Percentiles rank a stretch among this genome's conserved stretches.
phyloP scores from a whole-genome alignment of 1,140 invertebrate species.

The Heliconius eleuchia region DNA sequence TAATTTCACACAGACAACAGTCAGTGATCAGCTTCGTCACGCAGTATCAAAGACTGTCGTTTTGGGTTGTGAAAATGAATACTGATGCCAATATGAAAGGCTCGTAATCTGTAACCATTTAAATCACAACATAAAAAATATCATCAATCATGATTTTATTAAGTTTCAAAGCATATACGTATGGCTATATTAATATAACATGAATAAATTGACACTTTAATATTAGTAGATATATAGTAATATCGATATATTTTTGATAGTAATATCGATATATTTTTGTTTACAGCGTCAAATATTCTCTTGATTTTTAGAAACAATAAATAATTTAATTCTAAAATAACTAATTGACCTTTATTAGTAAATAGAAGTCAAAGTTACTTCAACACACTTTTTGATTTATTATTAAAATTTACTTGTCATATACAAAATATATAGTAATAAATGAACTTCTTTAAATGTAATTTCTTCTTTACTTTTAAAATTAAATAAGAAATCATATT shows the following conservation, averaged over 20 bases:
- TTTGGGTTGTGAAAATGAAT: neutral
- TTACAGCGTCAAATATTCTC: too few species aligned
- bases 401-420: too few species aligned
- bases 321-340: too few species aligned
- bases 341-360: too few species aligned
- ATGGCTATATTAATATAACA: neutral
- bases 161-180: neutral
- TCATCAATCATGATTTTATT: slow-evolving; percentile 5
- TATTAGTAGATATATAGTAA: neutral
- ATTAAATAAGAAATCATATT: too few species aligned
- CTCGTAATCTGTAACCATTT: neutral
- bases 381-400: too few species aligned
- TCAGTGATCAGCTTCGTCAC: neutral
- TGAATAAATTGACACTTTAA: slow-evolving; percentile 11
- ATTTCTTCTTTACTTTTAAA: too few species aligned
- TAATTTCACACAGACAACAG: too few species aligned
- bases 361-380: too few species aligned
- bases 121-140: neutral
- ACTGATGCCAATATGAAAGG: neutral
- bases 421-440: too few species aligned
- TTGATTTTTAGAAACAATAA: neutral
- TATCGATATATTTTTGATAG: neutral
- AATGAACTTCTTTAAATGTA: too few species aligned
- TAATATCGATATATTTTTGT: neutral
- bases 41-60: neutral